These are phyloP conservation scores for Rhynchophorus ferrugineus DNA, from an alignment of 1,140 invertebrate genomes.

Conservation along the genomic window DNA sequence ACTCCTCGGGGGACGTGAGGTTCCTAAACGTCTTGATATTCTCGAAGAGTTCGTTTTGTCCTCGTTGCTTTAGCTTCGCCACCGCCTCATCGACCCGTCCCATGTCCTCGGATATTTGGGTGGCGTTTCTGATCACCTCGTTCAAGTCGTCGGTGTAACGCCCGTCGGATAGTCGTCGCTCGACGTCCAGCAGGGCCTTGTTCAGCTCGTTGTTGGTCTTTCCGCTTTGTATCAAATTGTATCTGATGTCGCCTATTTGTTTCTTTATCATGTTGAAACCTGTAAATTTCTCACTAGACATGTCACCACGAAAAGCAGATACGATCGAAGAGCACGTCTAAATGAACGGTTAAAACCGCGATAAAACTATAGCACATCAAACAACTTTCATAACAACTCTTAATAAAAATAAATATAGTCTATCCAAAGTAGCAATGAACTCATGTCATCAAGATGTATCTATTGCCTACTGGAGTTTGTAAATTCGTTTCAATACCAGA, in stretches of 20 bases:
- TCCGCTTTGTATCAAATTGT: constrained; percentile 25
- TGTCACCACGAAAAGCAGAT: no score
- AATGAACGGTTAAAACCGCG: not conserved
- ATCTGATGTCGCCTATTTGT: constrained; percentile 27
- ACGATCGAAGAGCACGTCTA: no score
- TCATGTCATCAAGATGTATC: no score
- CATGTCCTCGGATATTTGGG: constrained; percentile 44
- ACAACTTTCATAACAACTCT: no score
- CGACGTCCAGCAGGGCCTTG: constrained; percentile 22
- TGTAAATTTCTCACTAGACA: no score
- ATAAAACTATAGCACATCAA: not conserved
- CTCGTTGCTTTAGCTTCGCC: constrained; percentile 42
- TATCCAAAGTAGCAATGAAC: no score
- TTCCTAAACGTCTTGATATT: constrained; percentile 30
- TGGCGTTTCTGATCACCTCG: constrained; percentile 42
- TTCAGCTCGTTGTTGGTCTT: constrained; percentile 29
- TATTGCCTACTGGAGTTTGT: no score
- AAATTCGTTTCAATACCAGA: no score
- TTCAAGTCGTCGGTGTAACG: constrained; percentile 29
- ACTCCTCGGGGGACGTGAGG: constrained; percentile 34
- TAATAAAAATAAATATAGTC: no score
- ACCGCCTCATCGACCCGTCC: constrained; percentile 46
- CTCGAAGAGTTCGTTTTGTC: constrained; percentile 42
- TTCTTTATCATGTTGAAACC: constrained; percentile 25
- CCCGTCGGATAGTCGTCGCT: constrained; percentile 20